phyloP scores from a whole-genome alignment of 2,888 invertebrate species.

The Dione juno region DNA sequence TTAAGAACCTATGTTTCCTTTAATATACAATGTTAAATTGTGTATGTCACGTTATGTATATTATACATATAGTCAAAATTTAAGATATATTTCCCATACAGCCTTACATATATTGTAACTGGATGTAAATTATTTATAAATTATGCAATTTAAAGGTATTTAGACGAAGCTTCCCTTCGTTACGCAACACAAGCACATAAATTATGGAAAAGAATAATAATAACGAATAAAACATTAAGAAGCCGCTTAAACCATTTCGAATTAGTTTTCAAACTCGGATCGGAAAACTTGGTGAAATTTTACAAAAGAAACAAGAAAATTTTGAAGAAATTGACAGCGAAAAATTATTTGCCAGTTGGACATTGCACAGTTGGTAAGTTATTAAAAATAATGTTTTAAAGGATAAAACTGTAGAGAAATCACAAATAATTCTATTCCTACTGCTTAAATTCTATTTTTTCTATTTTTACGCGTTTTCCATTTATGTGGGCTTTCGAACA shows the following conservation, averaged over 20 bases:
- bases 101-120: not conserved
- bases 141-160: slow-evolving; percentile 55
- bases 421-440: too few relatives aligned
- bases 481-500: too few relatives aligned
- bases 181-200: slow-evolving; percentile 55
- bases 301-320: slow-evolving; percentile 57
- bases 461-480: too few relatives aligned
- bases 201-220: slow-evolving; percentile 66
- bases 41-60: too few relatives aligned
- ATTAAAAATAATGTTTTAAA: not conserved
- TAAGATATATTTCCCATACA: too few relatives aligned
- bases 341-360: slow-evolving; percentile 58
- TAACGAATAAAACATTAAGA: slow-evolving; percentile 57
- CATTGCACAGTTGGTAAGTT: slow-evolving; percentile 54
- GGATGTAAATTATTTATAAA: not conserved
- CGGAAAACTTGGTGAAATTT: slow-evolving; percentile 60
- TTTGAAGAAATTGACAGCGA: slow-evolving; percentile 50
- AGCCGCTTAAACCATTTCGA: slow-evolving; percentile 65
- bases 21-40: too few relatives aligned
- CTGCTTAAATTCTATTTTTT: too few relatives aligned
- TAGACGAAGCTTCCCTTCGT: slow-evolving; percentile 63
- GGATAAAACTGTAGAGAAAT: not conserved
- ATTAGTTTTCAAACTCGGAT: slow-evolving; percentile 62
- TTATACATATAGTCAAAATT: too few relatives aligned
- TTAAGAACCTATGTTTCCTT: too few relatives aligned